Conservation (phyloP, 2,797 vertebrate genomes). For the Neopelma chrysocephalum region DNA sequence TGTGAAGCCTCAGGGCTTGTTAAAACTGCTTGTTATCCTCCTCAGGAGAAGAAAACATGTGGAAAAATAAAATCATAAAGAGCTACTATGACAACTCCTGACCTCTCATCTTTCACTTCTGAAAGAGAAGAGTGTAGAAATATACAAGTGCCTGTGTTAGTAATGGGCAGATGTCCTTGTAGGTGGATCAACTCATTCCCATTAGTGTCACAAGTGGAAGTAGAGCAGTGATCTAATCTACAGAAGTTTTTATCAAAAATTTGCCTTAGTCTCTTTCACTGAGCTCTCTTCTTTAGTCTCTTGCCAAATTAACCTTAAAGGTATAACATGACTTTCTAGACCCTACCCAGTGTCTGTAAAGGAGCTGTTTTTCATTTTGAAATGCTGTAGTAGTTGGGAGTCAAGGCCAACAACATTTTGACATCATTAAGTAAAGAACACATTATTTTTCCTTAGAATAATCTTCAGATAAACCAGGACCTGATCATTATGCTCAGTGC, state of each 20-base stretch:
- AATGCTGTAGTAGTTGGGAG: background rate
- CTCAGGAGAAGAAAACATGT: background rate
- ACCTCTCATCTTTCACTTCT: background rate
- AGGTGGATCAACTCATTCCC: background rate
- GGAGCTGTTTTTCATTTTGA: background rate
- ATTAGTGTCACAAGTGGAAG: background rate
- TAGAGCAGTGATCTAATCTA: background rate
- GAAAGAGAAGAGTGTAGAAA: background rate
- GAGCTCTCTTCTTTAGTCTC: background rate
- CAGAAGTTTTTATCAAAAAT: background rate
- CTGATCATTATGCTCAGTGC: background rate
- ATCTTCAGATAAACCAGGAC: background rate
- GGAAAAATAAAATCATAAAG: background rate
- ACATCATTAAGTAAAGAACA: background rate
- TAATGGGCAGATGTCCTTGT: background rate
- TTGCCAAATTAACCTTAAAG: conserved; percentile 21
- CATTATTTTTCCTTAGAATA: background rate
- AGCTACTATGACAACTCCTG: background rate
- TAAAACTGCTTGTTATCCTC: background rate
- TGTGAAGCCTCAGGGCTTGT: background rate
- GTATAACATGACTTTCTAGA: background rate
- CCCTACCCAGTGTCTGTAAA: background rate
- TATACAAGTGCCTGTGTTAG: background rate
- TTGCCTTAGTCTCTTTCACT: background rate
- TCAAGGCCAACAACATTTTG: background rate